These are phyloP conservation scores for Clunio marinus DNA, from an alignment of 2,888 invertebrate species.

Conservation along the genomic window DNA sequence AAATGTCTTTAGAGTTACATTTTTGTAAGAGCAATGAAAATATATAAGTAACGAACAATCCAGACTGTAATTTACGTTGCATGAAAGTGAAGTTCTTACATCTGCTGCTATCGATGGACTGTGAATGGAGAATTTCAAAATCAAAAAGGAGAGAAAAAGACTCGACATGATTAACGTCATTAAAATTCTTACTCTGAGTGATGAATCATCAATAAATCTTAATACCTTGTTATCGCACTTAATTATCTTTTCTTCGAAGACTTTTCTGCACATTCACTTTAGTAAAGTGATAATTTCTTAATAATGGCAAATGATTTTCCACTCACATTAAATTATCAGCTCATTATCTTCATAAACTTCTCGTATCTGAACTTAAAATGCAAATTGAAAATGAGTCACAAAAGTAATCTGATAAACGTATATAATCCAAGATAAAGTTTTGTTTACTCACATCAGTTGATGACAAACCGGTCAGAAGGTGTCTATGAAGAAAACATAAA, in stretches of 20 bases:
- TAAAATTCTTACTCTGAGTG: too few relatives aligned
- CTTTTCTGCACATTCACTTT: not conserved
- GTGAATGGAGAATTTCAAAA: too few relatives aligned
- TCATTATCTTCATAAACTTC: too few relatives aligned
- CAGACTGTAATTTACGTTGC: not conserved
- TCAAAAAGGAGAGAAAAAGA: too few relatives aligned
- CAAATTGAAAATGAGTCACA: too few relatives aligned
- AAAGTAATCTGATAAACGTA: not conserved
- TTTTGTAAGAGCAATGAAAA: not conserved
- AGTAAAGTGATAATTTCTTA: not conserved
- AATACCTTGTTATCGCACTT: not conserved
- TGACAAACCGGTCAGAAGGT: too few relatives aligned
- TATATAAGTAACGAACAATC: too few relatives aligned
- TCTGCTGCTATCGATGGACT: conserved; percentile 2
- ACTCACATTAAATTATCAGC: not conserved
- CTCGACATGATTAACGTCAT: too few relatives aligned
- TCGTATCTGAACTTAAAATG: not conserved
- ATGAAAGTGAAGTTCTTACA: conserved; percentile 2
- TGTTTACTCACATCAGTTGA: not conserved
- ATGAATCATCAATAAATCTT: not conserved
- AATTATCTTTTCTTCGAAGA: not conserved
- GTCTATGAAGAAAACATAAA: too few relatives aligned
- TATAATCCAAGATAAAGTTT: not conserved
- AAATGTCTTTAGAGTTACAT: conserved; percentile 1
- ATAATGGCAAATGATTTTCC: not conserved